These are phyloP conservation scores for Orthosia gothica DNA, from an alignment of 2,888 invertebrate genomes.

Conservation along the genomic window DNA sequence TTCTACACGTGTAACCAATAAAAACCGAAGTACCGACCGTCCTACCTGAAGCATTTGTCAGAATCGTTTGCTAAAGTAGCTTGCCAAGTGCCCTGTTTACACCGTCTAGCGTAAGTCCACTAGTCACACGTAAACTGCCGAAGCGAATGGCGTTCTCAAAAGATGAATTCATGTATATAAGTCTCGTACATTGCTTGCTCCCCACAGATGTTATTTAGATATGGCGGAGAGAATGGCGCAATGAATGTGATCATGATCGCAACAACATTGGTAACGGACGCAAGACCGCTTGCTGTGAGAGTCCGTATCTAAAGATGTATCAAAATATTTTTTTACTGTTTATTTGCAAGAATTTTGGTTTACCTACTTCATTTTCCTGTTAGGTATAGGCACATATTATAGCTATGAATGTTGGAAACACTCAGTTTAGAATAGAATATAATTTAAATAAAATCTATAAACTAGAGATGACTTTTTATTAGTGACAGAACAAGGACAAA, in stretches of 20 bases:
- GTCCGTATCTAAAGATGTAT: slow-evolving; percentile 48
- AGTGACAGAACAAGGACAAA: not conserved
- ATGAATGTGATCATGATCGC: slow-evolving; percentile 33
- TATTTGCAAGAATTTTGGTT: slow-evolving; percentile 44
- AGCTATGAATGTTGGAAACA: not conserved
- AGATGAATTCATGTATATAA: slow-evolving; percentile 38
- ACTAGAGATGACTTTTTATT: not conserved
- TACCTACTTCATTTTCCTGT: slow-evolving; percentile 50
- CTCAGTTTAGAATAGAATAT: not conserved
- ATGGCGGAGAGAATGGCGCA: slow-evolving; percentile 27
- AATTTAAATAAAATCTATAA: not conserved
- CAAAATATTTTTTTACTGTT: slow-evolving; percentile 55
- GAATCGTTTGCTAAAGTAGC: slow-evolving; percentile 17
- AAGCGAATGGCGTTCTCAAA: slow-evolving; percentile 54
- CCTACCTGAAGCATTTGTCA: slow-evolving; percentile 22
- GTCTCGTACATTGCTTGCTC: slow-evolving; percentile 33
- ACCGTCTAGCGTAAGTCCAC: slow-evolving; percentile 52
- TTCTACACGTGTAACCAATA: slow-evolving; percentile 41
- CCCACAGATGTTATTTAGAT: slow-evolving; percentile 30
- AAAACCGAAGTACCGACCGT: slow-evolving; percentile 15
- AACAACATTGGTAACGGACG: slow-evolving; percentile 36
- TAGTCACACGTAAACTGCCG: slow-evolving; percentile 48
- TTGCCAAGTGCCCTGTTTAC: slow-evolving; percentile 55
- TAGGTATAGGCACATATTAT: not conserved
- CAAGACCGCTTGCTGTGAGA: slow-evolving; percentile 51